These are phyloP conservation scores for Parelbella ahira DNA, from an alignment of 2,888 invertebrate species.

Conservation along the genomic window DNA sequence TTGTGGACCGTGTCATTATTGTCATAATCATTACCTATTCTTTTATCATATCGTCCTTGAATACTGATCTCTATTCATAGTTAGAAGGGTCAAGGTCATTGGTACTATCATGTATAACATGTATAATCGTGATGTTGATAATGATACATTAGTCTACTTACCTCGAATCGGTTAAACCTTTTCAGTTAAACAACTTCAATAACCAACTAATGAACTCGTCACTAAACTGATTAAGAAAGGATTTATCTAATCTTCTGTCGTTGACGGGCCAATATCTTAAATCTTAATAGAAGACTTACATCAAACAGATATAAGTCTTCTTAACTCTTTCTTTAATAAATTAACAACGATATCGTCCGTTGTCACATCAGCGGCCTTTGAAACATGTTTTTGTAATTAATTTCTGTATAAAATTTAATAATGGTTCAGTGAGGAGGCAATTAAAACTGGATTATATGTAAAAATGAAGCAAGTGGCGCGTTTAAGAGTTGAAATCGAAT, in stretches of 20 bases:
- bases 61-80: too few relatives aligned
- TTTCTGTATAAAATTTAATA: constrained; percentile 68
- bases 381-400: constrained; percentile 67
- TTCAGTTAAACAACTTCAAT: constrained; percentile 10
- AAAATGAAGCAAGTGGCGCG: constrained; percentile 69
- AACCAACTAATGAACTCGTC: constrained; percentile 12
- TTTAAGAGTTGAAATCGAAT: constrained; percentile 72
- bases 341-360: constrained; percentile 70
- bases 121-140: too few relatives aligned
- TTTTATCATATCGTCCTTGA: too few relatives aligned
- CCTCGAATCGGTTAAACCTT: too few relatives aligned
- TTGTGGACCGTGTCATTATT: too few relatives aligned
- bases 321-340: constrained; percentile 62
- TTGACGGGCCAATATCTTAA: constrained; percentile 19
- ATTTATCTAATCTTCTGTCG: constrained; percentile 20
- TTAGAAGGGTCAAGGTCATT: too few relatives aligned
- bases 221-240: constrained; percentile 16
- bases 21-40: too few relatives aligned
- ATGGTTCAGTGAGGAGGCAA: constrained; percentile 60
- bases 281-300: constrained; percentile 41
- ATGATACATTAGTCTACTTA: too few relatives aligned
- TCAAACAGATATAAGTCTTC: constrained; percentile 51
- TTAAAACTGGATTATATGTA: constrained; percentile 77
- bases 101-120: too few relatives aligned
- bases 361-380: constrained; percentile 63